A percentile compares a stretch with the other conserved stretches of the same genome.
Conservation (phyloP, 1,140 invertebrate genomes). For the Drosophila pallidifrons region DNA sequence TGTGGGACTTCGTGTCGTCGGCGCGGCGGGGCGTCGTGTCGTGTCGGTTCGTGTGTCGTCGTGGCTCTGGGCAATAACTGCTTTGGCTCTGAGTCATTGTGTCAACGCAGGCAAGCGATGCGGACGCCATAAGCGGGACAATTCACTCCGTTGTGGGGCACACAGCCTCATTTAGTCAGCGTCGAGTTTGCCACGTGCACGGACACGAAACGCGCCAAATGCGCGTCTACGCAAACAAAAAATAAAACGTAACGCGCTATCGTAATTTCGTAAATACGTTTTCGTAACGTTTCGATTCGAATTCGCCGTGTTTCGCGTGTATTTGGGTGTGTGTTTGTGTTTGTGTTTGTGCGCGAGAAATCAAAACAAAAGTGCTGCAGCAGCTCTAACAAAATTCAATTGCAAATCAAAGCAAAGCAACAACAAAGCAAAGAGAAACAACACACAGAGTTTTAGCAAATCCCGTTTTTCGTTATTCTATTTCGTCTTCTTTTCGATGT, state of each 20-base stretch:
- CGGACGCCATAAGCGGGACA: conserved; percentile 54
- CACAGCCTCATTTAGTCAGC: conserved; percentile 53
- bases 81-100: conserved; percentile 46
- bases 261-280: background rate
- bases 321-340: too few relatives aligned
- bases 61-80: conserved; percentile 28
- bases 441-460: background rate
- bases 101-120: conserved; percentile 72
- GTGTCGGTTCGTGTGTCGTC: conserved; percentile 17
- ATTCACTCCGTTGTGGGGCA: conserved; percentile 38
- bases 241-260: conserved; percentile 10
- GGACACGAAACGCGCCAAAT: conserved; percentile 52
- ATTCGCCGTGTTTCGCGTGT: conserved; percentile 8
- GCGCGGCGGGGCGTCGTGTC: background rate
- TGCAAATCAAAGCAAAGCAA: background rate
- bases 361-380: conserved; percentile 26
- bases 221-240: too few relatives aligned
- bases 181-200: conserved; percentile 77
- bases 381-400: background rate
- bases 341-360: conserved; percentile 4
- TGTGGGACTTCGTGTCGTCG: background rate
- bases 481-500: background rate
- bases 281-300: background rate
- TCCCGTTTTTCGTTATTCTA: background rate
- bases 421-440: background rate